Evolutionary conservation across 2,888 invertebrate species (phyloP).

Genomic region (Ommatoiulus sabulosus): DNA sequence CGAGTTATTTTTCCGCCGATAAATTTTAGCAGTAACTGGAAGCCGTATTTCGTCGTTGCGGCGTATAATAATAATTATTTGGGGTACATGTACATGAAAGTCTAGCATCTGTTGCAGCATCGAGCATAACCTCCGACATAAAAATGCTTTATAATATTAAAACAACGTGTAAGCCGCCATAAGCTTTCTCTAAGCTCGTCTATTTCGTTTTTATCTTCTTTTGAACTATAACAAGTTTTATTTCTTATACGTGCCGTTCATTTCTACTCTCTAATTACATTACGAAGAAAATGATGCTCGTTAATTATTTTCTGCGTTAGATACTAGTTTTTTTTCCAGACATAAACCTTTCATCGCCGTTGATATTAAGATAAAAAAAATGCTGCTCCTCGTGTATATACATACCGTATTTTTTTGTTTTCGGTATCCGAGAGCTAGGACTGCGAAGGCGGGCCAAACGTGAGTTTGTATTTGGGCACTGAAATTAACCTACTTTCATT

Average conservation of each 20-base stretch:
- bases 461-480: not conserved
- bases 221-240: constrained; percentile 36
- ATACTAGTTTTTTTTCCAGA: not conserved
- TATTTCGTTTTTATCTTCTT: constrained; percentile 29
- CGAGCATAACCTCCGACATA: not conserved
- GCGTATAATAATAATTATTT: not conserved
- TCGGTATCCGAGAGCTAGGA: not conserved
- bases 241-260: constrained; percentile 34
- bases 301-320: constrained; percentile 43
- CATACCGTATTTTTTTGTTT: not conserved
- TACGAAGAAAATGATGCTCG: constrained; percentile 33
- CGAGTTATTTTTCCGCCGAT: not conserved
- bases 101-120: not conserved
- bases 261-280: constrained; percentile 40
- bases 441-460: not conserved
- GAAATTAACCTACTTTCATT: constrained; percentile 10
- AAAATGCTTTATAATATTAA: constrained; percentile 39
- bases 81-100: not conserved
- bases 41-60: not conserved
- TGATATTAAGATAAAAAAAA: not conserved
- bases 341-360: constrained; percentile 20
- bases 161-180: constrained; percentile 17
- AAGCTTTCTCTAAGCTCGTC: constrained; percentile 32
- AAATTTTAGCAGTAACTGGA: not conserved
- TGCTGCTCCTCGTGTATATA: too few relatives aligned